Percentiles rank a stretch among this genome's conserved stretches.
phyloP scores from a whole-genome alignment of 2,888 invertebrate species.

The Rhingia rostrata region DNA sequence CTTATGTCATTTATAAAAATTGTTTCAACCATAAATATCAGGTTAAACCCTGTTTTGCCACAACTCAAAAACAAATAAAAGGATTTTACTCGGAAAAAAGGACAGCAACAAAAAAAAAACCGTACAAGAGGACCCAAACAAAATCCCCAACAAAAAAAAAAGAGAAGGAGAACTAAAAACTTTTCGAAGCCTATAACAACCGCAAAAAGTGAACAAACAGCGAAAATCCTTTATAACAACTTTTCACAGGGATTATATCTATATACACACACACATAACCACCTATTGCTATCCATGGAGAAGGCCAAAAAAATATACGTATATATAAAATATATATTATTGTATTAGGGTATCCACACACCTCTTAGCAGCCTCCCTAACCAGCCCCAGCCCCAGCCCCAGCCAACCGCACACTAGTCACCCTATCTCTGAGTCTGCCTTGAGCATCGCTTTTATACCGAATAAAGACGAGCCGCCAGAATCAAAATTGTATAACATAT shows the following conservation, averaged over 20 bases:
- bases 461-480: constrained; percentile 67
- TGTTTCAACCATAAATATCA: constrained; percentile 71
- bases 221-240: constrained; percentile 74
- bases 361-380: constrained; percentile 13
- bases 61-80: constrained; percentile 73
- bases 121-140: constrained; percentile 43
- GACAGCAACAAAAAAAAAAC: constrained; percentile 21
- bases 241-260: constrained; percentile 70
- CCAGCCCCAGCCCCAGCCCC: constrained; percentile 1
- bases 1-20: constrained; percentile 71
- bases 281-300: constrained; percentile 1
- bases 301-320: constrained; percentile 16
- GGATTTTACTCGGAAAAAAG: constrained; percentile 50
- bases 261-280: constrained; percentile 19
- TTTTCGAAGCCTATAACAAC: constrained; percentile 73
- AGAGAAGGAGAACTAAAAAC: constrained; percentile 52
- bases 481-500: constrained; percentile 69
- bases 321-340: constrained; percentile 48
- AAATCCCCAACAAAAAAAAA: constrained; percentile 42
- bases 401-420: constrained; percentile 30
- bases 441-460: constrained; percentile 41
- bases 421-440: not conserved
- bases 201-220: constrained; percentile 74
- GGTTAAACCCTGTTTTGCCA: constrained; percentile 69
- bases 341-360: constrained; percentile 68